Percentiles rank a stretch among this genome's conserved stretches.
Conservation (phyloP, 2,888 invertebrate species). For the Psylliodes chrysocephalus region DNA sequence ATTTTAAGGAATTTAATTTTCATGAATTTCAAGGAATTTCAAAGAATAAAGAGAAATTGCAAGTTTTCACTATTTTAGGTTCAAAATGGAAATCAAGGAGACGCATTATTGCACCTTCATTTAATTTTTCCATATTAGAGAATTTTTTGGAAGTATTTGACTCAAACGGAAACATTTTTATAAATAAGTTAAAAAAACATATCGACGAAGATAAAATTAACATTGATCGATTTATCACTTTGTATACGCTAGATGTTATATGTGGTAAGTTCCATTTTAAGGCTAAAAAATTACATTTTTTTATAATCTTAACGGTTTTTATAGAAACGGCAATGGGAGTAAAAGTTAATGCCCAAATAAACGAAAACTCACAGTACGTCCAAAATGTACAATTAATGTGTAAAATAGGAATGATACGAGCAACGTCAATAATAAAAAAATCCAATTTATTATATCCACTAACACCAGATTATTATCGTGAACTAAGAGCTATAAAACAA, state of each 20-base stretch:
- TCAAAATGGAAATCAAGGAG: conserved; percentile 74
- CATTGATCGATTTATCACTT: conserved; percentile 71
- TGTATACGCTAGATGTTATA: conserved; percentile 71
- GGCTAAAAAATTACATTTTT: neutral
- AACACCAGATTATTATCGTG: conserved; percentile 69
- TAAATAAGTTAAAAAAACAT: conserved; percentile 66
- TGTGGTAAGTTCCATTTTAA: conserved; percentile 67
- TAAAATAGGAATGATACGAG: conserved; percentile 50
- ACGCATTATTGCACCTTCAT: conserved; percentile 80
- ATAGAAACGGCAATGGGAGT: conserved; percentile 88
- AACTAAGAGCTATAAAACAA: conserved; percentile 48
- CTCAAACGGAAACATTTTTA: conserved; percentile 69
- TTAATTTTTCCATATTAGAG: conserved; percentile 81
- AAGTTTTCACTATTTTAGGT: conserved; percentile 50
- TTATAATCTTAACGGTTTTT: conserved; percentile 59
- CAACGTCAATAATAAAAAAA: conserved; percentile 62
- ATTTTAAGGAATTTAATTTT: too few relatives aligned
- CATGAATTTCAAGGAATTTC: too few relatives aligned
- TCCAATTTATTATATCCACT: conserved; percentile 65
- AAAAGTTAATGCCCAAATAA: conserved; percentile 75
- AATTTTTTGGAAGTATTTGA: conserved; percentile 78
- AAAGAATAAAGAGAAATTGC: too few relatives aligned
- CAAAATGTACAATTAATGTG: conserved; percentile 71
- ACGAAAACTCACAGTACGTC: conserved; percentile 77
- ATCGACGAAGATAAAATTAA: conserved; percentile 66